These are phyloP conservation scores for Micromys minutus DNA, from an alignment of 2,113 vertebrate species.

Conservation along the genomic window DNA sequence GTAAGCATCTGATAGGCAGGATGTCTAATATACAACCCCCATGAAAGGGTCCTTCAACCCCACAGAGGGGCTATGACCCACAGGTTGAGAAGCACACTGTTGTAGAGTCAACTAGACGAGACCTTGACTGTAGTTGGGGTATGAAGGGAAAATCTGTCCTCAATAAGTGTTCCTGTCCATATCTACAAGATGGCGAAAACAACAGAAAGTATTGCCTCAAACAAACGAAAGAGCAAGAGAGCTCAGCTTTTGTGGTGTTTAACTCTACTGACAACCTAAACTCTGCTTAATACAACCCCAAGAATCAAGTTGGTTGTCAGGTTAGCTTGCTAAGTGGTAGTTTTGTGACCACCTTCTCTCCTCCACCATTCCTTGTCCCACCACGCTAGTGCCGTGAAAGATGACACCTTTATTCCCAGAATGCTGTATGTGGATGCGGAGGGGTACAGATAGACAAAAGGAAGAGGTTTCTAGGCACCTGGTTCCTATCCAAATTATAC, in stretches of 20 bases:
- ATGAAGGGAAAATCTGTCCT: background rate
- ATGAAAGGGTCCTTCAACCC: background rate
- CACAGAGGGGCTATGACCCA: no score
- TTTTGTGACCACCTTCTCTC: background rate
- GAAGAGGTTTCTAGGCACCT: background rate
- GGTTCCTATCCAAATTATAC: background rate
- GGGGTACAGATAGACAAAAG: background rate
- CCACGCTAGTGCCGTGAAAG: fast-evolving
- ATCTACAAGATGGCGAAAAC: background rate
- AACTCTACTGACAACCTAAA: background rate
- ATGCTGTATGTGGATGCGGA: background rate
- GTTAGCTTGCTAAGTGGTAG: background rate
- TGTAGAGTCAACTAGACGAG: background rate
- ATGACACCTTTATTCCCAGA: background rate
- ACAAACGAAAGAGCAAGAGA: fast-evolving
- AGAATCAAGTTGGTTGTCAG: background rate
- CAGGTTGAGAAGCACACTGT: background rate
- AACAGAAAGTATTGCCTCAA: background rate
- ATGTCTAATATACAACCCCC: background rate
- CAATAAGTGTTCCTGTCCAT: background rate
- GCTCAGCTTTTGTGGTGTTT: background rate
- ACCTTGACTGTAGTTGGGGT: background rate
- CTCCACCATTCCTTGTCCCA: background rate
- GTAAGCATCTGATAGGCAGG: background rate
- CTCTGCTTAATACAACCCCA: background rate